These are phyloP conservation scores for Puntigrus tetrazona DNA, from an alignment of 2,113 vertebrate genomes.

Conservation along the genomic window DNA sequence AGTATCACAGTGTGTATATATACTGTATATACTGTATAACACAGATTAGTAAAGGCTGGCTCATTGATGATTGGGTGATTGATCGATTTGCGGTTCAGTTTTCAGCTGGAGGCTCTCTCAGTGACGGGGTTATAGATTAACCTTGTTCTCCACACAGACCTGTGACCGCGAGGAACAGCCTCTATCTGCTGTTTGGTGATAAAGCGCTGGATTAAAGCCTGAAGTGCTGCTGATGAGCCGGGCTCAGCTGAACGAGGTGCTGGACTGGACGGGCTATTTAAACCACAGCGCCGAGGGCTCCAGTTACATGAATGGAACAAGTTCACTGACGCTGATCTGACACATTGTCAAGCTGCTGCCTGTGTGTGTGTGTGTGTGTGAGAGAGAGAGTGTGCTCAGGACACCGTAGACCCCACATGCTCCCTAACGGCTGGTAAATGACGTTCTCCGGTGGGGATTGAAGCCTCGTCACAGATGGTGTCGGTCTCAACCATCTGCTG, in stretches of 20 bases:
- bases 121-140: conserved; percentile 62
- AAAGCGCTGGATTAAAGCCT: not conserved
- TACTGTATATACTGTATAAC: too few relatives aligned
- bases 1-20: not conserved
- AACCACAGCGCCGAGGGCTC: conserved; percentile 67
- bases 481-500: conserved; percentile 70
- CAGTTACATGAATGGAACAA: conserved; percentile 24
- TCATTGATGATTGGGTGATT: too few relatives aligned
- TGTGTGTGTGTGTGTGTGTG: not conserved
- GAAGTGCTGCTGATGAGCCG: not conserved
- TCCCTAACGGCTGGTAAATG: conserved; percentile 58
- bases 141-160: conserved; percentile 7
- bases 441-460: conserved; percentile 64
- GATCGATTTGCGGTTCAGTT: not conserved
- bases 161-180: too few relatives aligned
- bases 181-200: not conserved
- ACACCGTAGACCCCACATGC: not conserved
- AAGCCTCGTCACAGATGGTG: conserved; percentile 71
- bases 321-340: not conserved
- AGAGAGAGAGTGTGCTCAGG: not conserved
- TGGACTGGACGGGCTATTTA: conserved; percentile 59
- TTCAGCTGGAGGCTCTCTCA: conserved; percentile 25
- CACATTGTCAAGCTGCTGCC: not conserved
- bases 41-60: not conserved
- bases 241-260: not conserved